Percentiles rank a stretch among this genome's conserved stretches.
These are phyloP conservation scores for Paramuricea clavata DNA, from an alignment of 92 coral and sea anemone genomes.

Conservation along the genomic window DNA sequence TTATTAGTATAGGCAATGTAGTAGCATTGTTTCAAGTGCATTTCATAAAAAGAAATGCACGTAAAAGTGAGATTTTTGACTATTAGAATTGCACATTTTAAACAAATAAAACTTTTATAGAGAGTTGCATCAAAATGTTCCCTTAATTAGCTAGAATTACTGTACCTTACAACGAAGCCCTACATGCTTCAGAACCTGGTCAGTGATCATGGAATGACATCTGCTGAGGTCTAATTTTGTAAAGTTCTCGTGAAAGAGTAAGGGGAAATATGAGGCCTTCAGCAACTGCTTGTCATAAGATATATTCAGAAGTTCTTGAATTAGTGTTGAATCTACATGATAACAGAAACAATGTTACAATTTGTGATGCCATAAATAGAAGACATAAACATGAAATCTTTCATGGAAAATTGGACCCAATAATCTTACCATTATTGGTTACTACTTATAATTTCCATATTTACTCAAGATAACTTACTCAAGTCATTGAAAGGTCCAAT, in stretches of 20 bases:
- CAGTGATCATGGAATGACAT: constrained; percentile 3
- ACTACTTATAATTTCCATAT: too few relatives aligned
- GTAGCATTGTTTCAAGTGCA: too few relatives aligned
- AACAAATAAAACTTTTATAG: too few relatives aligned
- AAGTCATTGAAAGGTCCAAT: constrained; percentile 16
- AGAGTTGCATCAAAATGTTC: too few relatives aligned
- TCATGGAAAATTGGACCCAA: too few relatives aligned
- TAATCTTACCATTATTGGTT: too few relatives aligned
- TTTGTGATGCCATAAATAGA: not conserved
- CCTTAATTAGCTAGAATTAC: too few relatives aligned
- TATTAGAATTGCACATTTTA: too few relatives aligned
- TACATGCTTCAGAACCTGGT: constrained; percentile 20
- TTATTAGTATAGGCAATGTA: too few relatives aligned
- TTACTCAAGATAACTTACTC: not conserved
- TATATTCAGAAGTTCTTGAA: constrained; percentile 19
- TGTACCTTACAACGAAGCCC: constrained; percentile 22
- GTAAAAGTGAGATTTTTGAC: too few relatives aligned
- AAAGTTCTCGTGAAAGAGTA: constrained; percentile 14
- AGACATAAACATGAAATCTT: too few relatives aligned
- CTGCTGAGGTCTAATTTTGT: constrained; percentile 8
- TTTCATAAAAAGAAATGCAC: too few relatives aligned
- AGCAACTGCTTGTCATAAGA: constrained; percentile 3
- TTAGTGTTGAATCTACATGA: constrained; percentile 1
- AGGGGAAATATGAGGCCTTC: constrained; percentile 1
- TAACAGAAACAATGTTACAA: not conserved